Percentiles rank a stretch among this genome's conserved stretches.
Conservation (phyloP, 1,140 invertebrate genomes). For the Panagrolaimus sp. region DNA sequence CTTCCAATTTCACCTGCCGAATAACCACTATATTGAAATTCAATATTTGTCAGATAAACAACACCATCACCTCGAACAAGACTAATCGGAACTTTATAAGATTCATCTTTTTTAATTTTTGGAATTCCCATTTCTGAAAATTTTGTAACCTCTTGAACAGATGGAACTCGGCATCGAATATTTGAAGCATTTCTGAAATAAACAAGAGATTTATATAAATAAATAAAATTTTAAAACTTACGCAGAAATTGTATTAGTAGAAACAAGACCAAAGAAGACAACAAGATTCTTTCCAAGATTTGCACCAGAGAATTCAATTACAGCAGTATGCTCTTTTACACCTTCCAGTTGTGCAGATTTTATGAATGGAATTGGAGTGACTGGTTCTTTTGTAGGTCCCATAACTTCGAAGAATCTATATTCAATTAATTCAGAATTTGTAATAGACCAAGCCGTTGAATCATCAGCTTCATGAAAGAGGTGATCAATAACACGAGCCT, state of each 20-base stretch:
- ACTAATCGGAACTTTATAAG: not conserved
- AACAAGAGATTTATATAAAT: not conserved
- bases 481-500: not conserved
- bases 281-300: not conserved
- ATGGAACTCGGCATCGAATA: not conserved
- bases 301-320: not conserved
- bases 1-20: not conserved
- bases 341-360: not conserved
- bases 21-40: slow-evolving; percentile 1
- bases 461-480: not conserved
- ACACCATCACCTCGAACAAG: not conserved
- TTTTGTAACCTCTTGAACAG: not conserved
- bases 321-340: not conserved
- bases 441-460: not conserved
- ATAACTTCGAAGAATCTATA: not conserved
- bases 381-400: not conserved
- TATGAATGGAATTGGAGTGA: not conserved
- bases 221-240: not conserved
- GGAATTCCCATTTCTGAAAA: not conserved
- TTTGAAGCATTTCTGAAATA: not conserved
- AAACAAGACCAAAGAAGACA: not conserved
- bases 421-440: not conserved
- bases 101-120: not conserved
- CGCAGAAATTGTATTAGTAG: not conserved
- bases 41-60: not conserved